Conservation (phyloP, 2,888 invertebrate species). For the Lasioglossum calceatum region DNA sequence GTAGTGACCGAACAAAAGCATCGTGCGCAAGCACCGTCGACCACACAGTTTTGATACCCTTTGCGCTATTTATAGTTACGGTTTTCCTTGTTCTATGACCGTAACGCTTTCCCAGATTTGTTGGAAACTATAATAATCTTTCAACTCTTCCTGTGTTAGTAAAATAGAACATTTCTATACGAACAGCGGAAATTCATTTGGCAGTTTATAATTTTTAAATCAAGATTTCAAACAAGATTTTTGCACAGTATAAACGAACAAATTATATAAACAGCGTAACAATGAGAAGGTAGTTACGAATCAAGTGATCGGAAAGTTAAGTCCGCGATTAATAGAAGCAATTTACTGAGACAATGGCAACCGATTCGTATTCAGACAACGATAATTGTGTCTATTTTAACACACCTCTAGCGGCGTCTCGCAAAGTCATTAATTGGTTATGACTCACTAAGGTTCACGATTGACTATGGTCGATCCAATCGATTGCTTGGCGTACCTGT, state of each 20-base stretch:
- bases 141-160: neutral
- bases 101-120: neutral
- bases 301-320: neutral
- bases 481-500: neutral
- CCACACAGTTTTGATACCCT: neutral
- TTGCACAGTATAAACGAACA: neutral
- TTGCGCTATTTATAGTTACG: neutral
- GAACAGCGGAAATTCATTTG: neutral
- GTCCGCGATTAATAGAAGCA: neutral
- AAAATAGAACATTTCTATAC: neutral
- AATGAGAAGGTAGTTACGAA: neutral
- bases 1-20: constrained; percentile 8
- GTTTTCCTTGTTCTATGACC: neutral
- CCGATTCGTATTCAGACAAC: neutral
- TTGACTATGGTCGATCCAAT: neutral
- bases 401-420: neutral
- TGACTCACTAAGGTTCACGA: neutral
- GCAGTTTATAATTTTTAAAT: neutral
- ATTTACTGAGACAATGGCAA: neutral
- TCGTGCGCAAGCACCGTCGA: constrained; percentile 8
- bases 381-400: neutral
- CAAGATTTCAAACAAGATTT: neutral
- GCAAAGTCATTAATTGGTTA: neutral
- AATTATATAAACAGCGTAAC: neutral
- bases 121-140: neutral